Conservation (phyloP, 2,797 vertebrate genomes). For the Eospalax fontanierii region DNA sequence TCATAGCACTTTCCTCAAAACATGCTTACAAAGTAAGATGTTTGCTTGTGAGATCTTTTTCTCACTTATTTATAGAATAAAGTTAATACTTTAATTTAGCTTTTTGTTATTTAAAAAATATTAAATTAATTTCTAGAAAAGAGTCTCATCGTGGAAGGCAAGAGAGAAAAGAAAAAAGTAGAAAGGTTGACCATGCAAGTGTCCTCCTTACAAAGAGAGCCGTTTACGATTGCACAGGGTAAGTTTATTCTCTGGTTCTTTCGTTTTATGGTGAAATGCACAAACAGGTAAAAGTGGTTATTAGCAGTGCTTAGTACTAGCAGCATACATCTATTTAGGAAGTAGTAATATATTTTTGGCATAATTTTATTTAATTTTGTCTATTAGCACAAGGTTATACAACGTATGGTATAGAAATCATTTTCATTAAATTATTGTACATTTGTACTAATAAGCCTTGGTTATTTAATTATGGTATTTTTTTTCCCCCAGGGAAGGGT, state of each 20-base stretch:
- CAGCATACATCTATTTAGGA: neutral
- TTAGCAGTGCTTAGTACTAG: conserved; percentile 3
- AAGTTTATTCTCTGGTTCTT: conserved; percentile 74
- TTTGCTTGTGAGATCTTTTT: conserved; percentile 29
- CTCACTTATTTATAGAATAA: neutral
- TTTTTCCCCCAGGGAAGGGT: conserved; percentile 91
- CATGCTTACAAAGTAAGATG: neutral
- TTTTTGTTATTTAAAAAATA: conserved; percentile 62
- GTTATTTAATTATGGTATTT: conserved; percentile 34
- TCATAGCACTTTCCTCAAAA: conserved; percentile 47
- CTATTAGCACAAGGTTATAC: neutral
- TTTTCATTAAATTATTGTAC: conserved; percentile 54
- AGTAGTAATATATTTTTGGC: conserved; percentile 52
- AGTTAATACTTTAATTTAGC: conserved; percentile 22
- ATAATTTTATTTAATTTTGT: conserved; percentile 18
- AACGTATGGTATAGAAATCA: conserved; percentile 31
- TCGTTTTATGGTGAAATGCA: conserved; percentile 22
- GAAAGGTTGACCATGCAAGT: conserved; percentile 96
- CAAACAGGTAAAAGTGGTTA: conserved; percentile 29
- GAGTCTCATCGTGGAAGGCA: conserved; percentile 95
- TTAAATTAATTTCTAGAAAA: conserved; percentile 90
- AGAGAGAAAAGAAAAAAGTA: conserved; percentile 96
- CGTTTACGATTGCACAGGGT: conserved; percentile 95
- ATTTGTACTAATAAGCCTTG: neutral
- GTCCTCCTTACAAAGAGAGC: conserved; percentile 93